Conservation (phyloP, 2,113 vertebrate species). For the Rallus limicola region DNA sequence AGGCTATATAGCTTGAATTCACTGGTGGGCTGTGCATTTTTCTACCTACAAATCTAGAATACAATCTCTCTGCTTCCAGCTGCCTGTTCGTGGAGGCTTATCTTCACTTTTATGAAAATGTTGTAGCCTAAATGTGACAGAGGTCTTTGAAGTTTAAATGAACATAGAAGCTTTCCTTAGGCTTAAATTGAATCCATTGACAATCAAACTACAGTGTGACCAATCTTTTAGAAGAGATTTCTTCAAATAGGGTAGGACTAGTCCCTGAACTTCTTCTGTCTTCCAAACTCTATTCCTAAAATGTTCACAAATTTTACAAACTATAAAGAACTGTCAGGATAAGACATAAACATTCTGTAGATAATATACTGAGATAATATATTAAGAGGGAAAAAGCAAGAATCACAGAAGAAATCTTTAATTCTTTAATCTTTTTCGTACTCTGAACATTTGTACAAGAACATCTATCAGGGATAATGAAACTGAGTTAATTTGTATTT, state of each 20-base stretch:
- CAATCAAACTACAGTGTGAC: neutral
- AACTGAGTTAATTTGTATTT: neutral
- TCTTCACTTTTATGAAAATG: neutral
- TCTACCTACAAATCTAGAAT: neutral
- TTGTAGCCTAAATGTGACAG: neutral
- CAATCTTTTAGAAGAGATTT: neutral
- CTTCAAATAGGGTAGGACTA: neutral
- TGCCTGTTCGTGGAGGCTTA: neutral
- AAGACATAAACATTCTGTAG: neutral
- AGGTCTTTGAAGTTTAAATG: constrained; percentile 14
- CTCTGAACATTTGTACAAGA: neutral
- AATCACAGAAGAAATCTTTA: neutral
- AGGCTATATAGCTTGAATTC: neutral
- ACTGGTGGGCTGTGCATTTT: neutral
- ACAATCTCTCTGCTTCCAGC: neutral
- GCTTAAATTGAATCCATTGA: neutral
- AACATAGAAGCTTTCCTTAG: neutral
- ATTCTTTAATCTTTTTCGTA: neutral
- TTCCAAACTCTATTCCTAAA: neutral
- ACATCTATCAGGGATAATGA: neutral
- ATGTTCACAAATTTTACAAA: neutral
- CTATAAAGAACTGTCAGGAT: neutral
- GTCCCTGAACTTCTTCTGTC: neutral
- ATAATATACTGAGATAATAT: neutral
- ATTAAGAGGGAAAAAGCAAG: neutral